Evolutionary conservation across 2,797 vertebrate genomes (phyloP).

Genomic region (Numenius phaeopus): DNA sequence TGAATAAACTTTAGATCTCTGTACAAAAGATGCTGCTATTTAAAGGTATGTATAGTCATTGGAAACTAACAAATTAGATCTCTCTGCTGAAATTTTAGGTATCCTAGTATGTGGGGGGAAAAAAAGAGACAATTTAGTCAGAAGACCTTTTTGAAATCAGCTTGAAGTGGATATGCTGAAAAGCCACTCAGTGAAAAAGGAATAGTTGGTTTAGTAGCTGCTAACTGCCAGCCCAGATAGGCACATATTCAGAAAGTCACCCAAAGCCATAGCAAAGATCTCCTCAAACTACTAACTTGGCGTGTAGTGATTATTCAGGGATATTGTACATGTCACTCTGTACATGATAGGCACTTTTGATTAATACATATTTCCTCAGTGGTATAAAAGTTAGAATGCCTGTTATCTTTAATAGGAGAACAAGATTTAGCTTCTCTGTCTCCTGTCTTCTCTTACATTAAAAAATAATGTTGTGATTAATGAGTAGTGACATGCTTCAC

Average conservation of each 20-base stretch:
- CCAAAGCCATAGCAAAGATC: neutral
- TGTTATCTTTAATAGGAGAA: conserved; percentile 59
- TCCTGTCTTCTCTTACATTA: conserved; percentile 49
- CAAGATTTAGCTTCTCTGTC: conserved; percentile 38
- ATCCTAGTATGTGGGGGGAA: neutral
- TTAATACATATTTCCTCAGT: conserved; percentile 26
- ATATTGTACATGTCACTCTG: neutral
- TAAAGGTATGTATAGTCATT: neutral
- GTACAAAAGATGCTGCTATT: neutral
- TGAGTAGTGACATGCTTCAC: conserved; percentile 25
- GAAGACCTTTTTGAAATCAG: neutral
- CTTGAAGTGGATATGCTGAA: neutral
- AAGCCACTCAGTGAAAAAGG: neutral
- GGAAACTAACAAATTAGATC: neutral
- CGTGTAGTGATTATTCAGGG: neutral
- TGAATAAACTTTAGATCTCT: neutral
- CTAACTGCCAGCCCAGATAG: neutral
- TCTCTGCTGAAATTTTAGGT: neutral
- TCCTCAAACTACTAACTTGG: neutral
- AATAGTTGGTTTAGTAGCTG: neutral
- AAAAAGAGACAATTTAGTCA: neutral
- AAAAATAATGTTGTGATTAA: conserved; percentile 66
- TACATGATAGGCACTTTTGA: conserved; percentile 21
- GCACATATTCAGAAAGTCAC: neutral
- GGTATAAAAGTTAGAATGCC: conserved; percentile 25